Evolutionary conservation across 2,888 invertebrate genomes (phyloP), one percentile per base, ranked within the genome.

Genomic region (Mythimna pallens): DNA sequence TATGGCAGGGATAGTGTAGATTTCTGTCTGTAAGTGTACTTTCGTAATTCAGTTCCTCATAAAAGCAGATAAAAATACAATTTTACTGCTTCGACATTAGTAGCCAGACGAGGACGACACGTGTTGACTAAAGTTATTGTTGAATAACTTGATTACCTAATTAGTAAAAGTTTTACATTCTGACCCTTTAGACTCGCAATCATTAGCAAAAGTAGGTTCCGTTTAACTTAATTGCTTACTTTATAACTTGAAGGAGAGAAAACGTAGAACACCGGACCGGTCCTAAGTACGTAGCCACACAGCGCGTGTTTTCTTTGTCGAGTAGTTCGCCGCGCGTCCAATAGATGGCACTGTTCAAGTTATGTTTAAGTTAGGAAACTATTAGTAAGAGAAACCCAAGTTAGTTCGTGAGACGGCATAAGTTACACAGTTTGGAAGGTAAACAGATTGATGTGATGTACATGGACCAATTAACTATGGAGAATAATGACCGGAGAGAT

Each of bases 311-410:
- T 70, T 80, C 83, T 70, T 80, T 66, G 30, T 65, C 0, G 47
- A 78, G 74, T 79, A 75, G 67, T 79, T 70, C 12, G 58, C 25
- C 30, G 4, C 47, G 65, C 63, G 34, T 36, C 67, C 75, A 40
- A 65, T 75, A 70, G 83, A 81, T 81, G 80, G 75, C 83, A 62
- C 7, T 57, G 66, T 52, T 62, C n/a, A 78, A 79, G 74, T 82
- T 82, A 70, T 65, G 83, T 83, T 80, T 74, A 65, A 79, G 68
- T 83, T 70, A 12, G 1, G 47, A 0, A 83, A 81, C 65, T 81
- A 75, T 82, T 69, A 81, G 80, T 59, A 66, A 83, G 70, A 68
- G 81, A 83, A 83, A 81, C 80, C 17, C 4, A 65, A 78, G 78
- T 66, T 66, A 40, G 80, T 65, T 80, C 75, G 68, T 83, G 75